Evolutionary conservation across 2,113 vertebrate genomes (phyloP).

Genomic region (Hemiscyllium ocellatum): DNA sequence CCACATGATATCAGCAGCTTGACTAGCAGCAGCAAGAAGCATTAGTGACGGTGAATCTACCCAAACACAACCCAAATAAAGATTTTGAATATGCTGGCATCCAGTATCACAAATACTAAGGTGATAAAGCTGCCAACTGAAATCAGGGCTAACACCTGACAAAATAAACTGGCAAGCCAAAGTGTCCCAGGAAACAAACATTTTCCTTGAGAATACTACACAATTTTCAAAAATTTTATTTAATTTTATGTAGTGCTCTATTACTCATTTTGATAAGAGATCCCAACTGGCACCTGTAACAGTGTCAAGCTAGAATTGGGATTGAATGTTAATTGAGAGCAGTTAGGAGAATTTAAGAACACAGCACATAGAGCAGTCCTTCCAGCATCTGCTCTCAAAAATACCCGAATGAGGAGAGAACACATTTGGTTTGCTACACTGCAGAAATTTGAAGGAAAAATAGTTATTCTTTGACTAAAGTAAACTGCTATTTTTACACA

Average conservation of each 20-base stretch:
- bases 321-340: neutral
- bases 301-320: neutral
- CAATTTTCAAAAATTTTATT: neutral
- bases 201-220: neutral
- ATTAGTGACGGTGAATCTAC: too few species aligned
- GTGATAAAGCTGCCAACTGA: too few species aligned
- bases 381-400: neutral
- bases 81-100: too few species aligned
- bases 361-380: neutral
- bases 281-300: neutral
- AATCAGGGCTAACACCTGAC: too few species aligned
- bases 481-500: neutral
- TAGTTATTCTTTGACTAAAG: neutral
- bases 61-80: too few species aligned
- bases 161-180: neutral
- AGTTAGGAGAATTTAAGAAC: neutral
- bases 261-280: too few species aligned
- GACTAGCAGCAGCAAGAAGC: too few species aligned
- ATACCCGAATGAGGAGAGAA: neutral
- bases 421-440: neutral
- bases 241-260: neutral
- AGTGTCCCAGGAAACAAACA: neutral
- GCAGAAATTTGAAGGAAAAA: neutral
- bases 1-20: too few species aligned
- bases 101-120: too few species aligned